Base-by-base conservation (phyloP, 2,888 invertebrate species). In the Drepana falcataria region DNA sequence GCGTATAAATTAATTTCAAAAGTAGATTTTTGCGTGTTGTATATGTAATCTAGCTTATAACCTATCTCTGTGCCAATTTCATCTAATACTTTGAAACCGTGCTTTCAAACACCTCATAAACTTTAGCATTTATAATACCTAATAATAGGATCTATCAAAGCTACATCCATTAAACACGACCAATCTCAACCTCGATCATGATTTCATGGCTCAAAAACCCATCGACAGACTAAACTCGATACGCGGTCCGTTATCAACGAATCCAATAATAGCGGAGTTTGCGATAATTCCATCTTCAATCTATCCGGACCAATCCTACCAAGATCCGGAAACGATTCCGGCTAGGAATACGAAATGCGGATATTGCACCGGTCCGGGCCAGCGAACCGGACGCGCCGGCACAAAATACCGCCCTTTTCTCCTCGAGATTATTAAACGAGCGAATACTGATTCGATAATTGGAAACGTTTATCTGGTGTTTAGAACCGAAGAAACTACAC, bases 301-400 rank as follows among this genome's bases (percentile, higher is more conserved):
- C 57, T 66, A 70, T 66, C 64, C 66, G 64, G 61, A 59, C 64
- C 66, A 68, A 73, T 73, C 66, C 64, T 55, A 59, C 59, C 61
- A 65, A 64, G 69, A 59, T 63, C 64, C 71, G 66, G 61, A 63
- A 68, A 62, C 61, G 65, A 60, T 66, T 69, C 68, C 73, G 70
- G 68, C 65, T 67, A 61, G 66, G 73, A 79, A 74, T 77, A 77
- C 77, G 57, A 66, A 77, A 69, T 70, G 69, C 78, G 78, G 77
- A 77, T 79, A 78, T 79, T 77, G 73, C 73, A 64, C 68, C 48
- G 52, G 56, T 68, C 59, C 74, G 73, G 69, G 37, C 75, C 79
- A 77, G 59, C 71, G 74, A 68, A 66, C 76, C 75, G 76, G 61
- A 67, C 75, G 75, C 80, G 76, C 72, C 72, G 70, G 61, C 66